A percentile compares a stretch with the other conserved stretches of the same genome.
Evolutionary conservation across 2,113 vertebrate genomes (phyloP).

Genomic region (Corythaeola cristata): DNA sequence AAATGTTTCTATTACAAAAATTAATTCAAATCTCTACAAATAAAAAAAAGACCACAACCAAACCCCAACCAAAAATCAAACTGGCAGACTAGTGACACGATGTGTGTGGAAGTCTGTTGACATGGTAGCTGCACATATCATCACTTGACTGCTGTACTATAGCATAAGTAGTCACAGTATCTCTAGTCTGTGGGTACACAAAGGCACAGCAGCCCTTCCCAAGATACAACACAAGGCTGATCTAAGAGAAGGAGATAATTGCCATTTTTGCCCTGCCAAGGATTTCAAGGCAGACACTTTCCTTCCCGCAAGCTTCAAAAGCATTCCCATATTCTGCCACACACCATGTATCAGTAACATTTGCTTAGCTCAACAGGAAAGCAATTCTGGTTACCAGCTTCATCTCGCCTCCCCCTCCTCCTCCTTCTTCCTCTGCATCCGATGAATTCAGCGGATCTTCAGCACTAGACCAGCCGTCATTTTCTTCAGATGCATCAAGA

Average conservation of each 20-base stretch:
- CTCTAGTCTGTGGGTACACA: background rate
- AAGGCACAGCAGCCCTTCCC: background rate
- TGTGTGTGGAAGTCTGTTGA: background rate
- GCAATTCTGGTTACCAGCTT: slow-evolving; percentile 83
- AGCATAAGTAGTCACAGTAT: background rate
- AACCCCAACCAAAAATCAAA: background rate
- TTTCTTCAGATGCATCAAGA: slow-evolving; percentile 88
- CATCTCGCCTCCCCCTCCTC: slow-evolving; percentile 54
- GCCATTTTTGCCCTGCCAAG: background rate
- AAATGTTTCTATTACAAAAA: background rate
- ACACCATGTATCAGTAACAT: background rate
- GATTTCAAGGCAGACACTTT: background rate
- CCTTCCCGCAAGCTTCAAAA: background rate
- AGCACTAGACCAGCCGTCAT: slow-evolving; percentile 90
- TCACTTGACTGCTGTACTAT: accelerated
- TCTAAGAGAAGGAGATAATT: background rate
- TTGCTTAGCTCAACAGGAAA: background rate
- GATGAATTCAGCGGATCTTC: slow-evolving; percentile 93
- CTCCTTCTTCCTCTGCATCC: slow-evolving; percentile 88
- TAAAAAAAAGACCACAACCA: background rate
- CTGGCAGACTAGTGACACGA: accelerated
- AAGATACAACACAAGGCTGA: background rate
- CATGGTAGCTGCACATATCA: accelerated
- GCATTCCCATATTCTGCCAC: background rate
- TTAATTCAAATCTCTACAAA: background rate